Evolutionary conservation across 2,797 vertebrate genomes (phyloP), one percentile per base, ranked within the genome.

Genomic region (Gila robusta): DNA sequence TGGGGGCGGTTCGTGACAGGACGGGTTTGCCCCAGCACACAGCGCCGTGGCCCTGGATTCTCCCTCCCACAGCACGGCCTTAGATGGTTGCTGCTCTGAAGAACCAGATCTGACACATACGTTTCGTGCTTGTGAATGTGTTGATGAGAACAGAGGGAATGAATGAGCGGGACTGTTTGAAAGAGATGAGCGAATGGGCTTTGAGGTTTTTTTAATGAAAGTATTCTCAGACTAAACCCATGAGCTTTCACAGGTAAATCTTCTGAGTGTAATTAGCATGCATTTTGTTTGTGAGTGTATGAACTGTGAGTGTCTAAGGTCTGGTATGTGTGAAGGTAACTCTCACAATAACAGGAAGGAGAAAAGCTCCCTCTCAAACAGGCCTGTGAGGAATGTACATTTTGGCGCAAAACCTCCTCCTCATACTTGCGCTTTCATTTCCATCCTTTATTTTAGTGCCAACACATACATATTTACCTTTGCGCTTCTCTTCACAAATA

Each of bases 91-190:
- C 49, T 44, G 35, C 52, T 72, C 62, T 83, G 41, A 74, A 77
- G 41, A 52, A 54, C 28, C 28, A 81, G 70, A 79, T 83, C 74
- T 78, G 28, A 79, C 10, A 86, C 64, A 84, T 80, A 32, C 14
- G 3, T 14, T 23, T 56, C 10, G 6, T 35, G 21, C 54, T 77
- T 79, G 44, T 73, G 56, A 69, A 66, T 80, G 69, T 56, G 52
- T 81, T 64, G 71, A 47, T 77, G 72, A 54, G 67, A 74, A 64
- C 56, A 64, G n/a, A 47, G 39, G 7, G n/a, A 23, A 71, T 70
- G 35, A 87, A 69, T 67, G 44, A 49, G 35, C 23, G 21, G 6
- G 54, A 81, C 12, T 49, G 41, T n/a, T 62, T 54, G 35, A 56
- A 77, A 69, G n/a, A 41, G 54, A 8, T 47, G 52, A 76, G 49